Evolutionary conservation across 2,888 invertebrate species (phyloP), one percentile per base, ranked within the genome.

Genomic region (Diabrotica balteata): DNA sequence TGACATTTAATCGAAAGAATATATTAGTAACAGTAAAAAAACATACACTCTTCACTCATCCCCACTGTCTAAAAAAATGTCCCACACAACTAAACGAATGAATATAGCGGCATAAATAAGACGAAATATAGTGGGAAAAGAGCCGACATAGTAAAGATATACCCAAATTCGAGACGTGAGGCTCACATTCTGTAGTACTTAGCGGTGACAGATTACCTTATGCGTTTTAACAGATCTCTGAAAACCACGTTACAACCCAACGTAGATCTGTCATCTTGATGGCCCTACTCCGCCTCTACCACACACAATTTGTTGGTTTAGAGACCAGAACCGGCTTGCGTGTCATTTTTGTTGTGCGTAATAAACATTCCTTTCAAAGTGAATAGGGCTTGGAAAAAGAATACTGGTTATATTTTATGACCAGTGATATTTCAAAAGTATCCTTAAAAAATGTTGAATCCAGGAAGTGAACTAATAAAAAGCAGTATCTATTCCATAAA

Each of bases 201-300:
- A 80, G 78, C 76, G 77, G 77, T 80, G 81, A 81, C 81, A 79
- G 79, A 81, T 81, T 78, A 79, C 80, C 80, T 78, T 78, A 78
- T 78, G 76, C 75, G 77, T 61, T 57, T 57, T 77, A 77, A 64
- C 65, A 54, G 65, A 53, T 54, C 59, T 64, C 67, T 59, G 51
- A 51, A 61, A 69, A 66, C 69, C 67, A 58, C 60, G 64, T 60
- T 54, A 69, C 69, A 66, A 52, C 66, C 66, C 63, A 63, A 53
- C 63, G 49, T 60, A 67, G 63, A 67, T 70, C 69, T 67, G 64
- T 70, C 69, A 67, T 61, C 57, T 53, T 57, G 55, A 57, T 57
- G 55, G n/a, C 46, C 59, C 50, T 47, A 59, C 59, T 50, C 55
- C 42, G 49, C 51, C 53, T 46, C 45, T 63, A 50, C 63, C 10